Evolutionary conservation across 2,797 vertebrate genomes (phyloP).

Genomic region (Furcifer pardalis): DNA sequence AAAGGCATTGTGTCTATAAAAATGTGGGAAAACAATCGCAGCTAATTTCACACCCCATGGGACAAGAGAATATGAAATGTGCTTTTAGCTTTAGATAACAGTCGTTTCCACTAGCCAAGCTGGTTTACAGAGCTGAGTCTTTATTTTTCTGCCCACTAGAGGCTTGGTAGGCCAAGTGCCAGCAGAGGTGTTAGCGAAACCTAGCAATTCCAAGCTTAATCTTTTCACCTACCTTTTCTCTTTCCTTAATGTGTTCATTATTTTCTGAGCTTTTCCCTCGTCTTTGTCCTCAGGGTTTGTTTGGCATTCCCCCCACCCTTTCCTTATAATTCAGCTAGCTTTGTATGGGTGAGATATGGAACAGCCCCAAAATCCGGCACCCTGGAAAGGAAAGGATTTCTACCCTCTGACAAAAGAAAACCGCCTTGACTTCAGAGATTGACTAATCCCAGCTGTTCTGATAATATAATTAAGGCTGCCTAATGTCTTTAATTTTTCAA

Average conservation of each 20-base stretch:
- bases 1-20: conserved; percentile 79
- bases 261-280: conserved; percentile 88
- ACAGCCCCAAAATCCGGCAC: conserved; percentile 88
- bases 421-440: conserved; percentile 99
- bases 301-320: conserved; percentile 46
- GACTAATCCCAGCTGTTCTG: conserved; percentile 98
- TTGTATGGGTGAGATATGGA: conserved; percentile 95
- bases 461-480: conserved; percentile 99
- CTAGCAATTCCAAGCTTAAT: conserved; percentile 82
- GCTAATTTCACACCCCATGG: conserved; percentile 82
- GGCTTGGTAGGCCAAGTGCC: conserved; percentile 77
- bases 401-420: conserved; percentile 93
- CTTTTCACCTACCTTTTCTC: conserved; percentile 85
- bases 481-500: conserved; percentile 97
- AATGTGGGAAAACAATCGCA: conserved; percentile 80
- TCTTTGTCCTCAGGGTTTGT: conserved; percentile 83
- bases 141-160: conserved; percentile 71
- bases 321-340: conserved; percentile 88
- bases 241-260: conserved; percentile 93
- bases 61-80: conserved; percentile 73
- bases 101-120: conserved; percentile 70
- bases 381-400: conserved; percentile 93
- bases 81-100: conserved; percentile 81
- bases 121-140: conserved; percentile 71
- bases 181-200: conserved; percentile 82